Conservation (phyloP, 2,113 vertebrate genomes). For the Rana temporaria region DNA sequence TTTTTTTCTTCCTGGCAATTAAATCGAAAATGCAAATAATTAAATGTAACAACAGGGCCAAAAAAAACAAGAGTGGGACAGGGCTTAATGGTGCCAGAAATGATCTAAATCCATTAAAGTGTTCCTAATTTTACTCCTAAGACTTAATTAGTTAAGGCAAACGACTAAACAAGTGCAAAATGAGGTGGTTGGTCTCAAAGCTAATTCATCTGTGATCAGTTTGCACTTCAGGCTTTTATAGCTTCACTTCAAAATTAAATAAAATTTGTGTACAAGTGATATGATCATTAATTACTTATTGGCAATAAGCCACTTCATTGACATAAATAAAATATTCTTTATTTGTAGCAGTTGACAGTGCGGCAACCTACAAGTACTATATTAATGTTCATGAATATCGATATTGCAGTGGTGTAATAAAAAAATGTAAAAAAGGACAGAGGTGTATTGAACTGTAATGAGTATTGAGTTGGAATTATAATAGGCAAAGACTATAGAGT, state of each 20-base stretch:
- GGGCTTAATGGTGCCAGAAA: neutral
- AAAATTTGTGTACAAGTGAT: neutral
- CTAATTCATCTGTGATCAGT: neutral
- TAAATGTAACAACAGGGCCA: conserved; percentile 10
- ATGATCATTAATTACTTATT: too few species aligned
- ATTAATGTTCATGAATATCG: too few species aligned
- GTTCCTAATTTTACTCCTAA: conserved; percentile 5
- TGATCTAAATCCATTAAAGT: conserved; percentile 3
- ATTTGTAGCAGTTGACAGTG: too few species aligned
- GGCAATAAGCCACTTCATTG: too few species aligned
- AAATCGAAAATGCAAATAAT: conserved; percentile 9
- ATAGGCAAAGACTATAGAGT: too few species aligned
- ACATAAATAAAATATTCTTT: too few species aligned
- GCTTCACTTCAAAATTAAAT: neutral
- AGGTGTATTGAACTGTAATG: too few species aligned
- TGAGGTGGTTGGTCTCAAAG: neutral
- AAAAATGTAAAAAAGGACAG: too few species aligned
- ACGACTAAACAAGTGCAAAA: neutral
- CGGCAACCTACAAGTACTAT: too few species aligned
- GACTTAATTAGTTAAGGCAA: conserved; percentile 7
- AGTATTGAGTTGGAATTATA: too few species aligned
- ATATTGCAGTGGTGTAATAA: too few species aligned
- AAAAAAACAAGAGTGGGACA: neutral
- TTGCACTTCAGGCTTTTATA: neutral
- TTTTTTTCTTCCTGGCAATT: neutral